Base-by-base conservation (phyloP, 2,113 vertebrate species). In the Prionailurus viverrinus region DNA sequence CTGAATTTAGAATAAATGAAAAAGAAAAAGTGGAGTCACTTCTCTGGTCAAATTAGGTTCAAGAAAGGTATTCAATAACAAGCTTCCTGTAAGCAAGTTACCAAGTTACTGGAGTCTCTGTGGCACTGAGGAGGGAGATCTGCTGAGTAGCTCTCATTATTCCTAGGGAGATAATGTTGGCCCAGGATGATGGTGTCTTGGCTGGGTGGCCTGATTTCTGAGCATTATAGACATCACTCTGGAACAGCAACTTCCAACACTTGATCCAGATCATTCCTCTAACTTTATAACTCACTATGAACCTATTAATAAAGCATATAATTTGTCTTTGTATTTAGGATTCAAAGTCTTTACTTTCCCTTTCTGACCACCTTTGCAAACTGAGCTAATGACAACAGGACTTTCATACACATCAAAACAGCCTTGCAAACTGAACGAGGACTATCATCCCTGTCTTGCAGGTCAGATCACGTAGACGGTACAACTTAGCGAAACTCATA, bases 71-170 rank as follows among this genome's bases (percentile, higher is more conserved):
- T 58, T 93, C 27, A 65, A 15, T 78, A 58, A 58, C 18, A 85
- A 63, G 48, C 7, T 86, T 80, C 61, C 36, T 45, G 3, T 73
- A 85, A 95, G 65, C 33, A 61, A 68, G 15, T 53, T 31, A n/a
- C 71, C 39, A 63, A 36, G 12, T 14, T 74, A 36, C 39, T 15
- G 0, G 2, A 41, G 76, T 55, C 27, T 71, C 74, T 71, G 7
- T 2, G 48, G 13, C 3, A 18, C 15, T 9, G 7, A 39, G 4
- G 5, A 12, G 19, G 29, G 3, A 1, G 2, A 7, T 23, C 61
- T 74, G 21, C 33, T 68, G 25, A 31, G 12, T 12, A 41, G n/a
- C 48, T 82, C 33, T 58, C 21, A 12, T 1, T 1, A 1, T 78
- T 36, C 51, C 27, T 25, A 84, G 12, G 27, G 4, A 65, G 73